Evolutionary conservation across 2,113 vertebrate species (phyloP), one percentile per base, ranked within the genome.

Genomic region (cattle (Bos taurus)): DNA sequence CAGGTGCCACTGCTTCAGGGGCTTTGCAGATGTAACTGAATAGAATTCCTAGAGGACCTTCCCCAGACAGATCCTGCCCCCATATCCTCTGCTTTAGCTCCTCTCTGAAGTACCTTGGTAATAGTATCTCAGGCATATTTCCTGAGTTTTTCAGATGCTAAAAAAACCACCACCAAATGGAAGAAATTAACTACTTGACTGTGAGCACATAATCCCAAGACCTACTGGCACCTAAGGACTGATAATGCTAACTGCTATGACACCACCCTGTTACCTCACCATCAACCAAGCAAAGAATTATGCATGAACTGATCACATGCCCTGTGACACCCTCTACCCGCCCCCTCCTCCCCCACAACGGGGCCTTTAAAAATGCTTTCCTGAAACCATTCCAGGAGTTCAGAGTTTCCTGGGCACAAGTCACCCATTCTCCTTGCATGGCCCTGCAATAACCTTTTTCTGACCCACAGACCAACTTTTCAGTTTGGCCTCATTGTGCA

Each of bases 1-100:
- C 86, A 43, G 0, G 52, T 3, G 62, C 50, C 23, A 46, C n/a
- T 21, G 11, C 13, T 64, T 36, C n/a, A 0, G 0, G 40, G 6
- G 11, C 4, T 59, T 46, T 16, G 52, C 0, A 0, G 30, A 13
- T 23, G 30, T 54, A 7, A 23, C 48, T 9, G 33, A 82, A 50
- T 10, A 21, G 48, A 7, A 14, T 23, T 33, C 80, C 80, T n/a
- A 14, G 11, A 52, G 50, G 50, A 14, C 50, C 19, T 36, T 36
- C 80, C 30, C 78, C 48, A n/a, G 48, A 21, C 48, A 82, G 30
- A n/a, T 11, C 30, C 30, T 3, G 6, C 17, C 14, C 30, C 48
- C 78, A n/a, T 52, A 52, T 21, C 28, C 48, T 82, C 78, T 13
- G 78, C 78, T 52, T 33, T 21, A 4, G 10, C 48, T 82, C 30